Evolutionary conservation across 1,140 invertebrate genomes (phyloP).

Genomic region (Hypsibius dujardini): DNA sequence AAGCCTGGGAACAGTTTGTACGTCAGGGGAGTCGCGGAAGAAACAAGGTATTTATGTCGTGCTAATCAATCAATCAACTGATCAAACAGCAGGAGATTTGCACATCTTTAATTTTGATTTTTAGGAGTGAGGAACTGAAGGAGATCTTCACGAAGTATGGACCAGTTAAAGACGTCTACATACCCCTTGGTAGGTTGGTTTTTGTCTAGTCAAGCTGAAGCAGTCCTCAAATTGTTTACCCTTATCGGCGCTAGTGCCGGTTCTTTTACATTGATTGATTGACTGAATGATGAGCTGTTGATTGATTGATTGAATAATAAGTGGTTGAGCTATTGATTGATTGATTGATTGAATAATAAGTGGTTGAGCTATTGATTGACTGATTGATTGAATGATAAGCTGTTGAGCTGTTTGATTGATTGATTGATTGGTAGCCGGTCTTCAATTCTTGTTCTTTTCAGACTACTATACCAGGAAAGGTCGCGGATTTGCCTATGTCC

Average conservation of each 20-base stretch:
- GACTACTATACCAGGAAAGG: neutral
- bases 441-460: too few relatives aligned
- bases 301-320: too few relatives aligned
- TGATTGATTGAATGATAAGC: too few relatives aligned
- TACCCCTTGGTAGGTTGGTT: neutral
- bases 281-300: too few relatives aligned
- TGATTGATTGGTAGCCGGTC: too few relatives aligned
- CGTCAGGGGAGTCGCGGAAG: neutral
- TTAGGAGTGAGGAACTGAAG: slow-evolving; percentile 5
- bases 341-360: too few relatives aligned
- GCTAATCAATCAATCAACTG: neutral
- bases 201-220: too few relatives aligned
- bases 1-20: neutral
- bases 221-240: neutral
- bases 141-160: neutral
- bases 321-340: too few relatives aligned
- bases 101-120: neutral
- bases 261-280: too few relatives aligned
- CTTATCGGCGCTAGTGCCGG: neutral
- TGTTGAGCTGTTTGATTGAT: too few relatives aligned
- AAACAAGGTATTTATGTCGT: neutral
- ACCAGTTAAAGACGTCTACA: slow-evolving; percentile 5
- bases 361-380: too few relatives aligned
- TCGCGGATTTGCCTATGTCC: neutral
- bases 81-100: neutral